phyloP scores from a whole-genome alignment of 2,888 invertebrate genomes.

The Chymomyza procnemis region DNA sequence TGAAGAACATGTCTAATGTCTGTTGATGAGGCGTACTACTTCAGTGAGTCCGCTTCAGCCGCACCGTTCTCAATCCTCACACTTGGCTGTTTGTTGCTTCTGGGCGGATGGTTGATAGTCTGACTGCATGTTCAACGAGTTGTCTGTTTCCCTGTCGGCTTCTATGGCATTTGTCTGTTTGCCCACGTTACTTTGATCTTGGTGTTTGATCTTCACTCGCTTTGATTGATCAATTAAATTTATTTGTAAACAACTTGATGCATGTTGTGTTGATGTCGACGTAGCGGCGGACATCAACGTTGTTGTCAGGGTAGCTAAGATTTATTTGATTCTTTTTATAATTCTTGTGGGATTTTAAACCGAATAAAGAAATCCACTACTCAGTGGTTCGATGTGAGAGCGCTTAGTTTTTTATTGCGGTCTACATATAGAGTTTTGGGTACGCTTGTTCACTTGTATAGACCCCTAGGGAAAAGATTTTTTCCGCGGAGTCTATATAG shows the following conservation, averaged over 20 bases:
- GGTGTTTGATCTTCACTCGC: constrained; percentile 74
- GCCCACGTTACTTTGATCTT: constrained; percentile 62
- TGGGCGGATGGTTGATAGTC: constrained; percentile 45
- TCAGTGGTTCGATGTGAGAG: not conserved
- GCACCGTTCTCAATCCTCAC: not conserved
- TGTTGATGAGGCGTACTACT: constrained; percentile 5
- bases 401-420: not conserved
- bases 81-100: constrained; percentile 12
- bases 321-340: constrained; percentile 19
- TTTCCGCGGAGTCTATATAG: too few species aligned
- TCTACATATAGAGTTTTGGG: too few species aligned
- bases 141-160: constrained; percentile 45
- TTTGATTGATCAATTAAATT: constrained; percentile 78
- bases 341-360: not conserved
- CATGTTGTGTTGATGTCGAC: constrained; percentile 10
- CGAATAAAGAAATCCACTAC: not conserved
- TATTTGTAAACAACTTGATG: constrained; percentile 75
- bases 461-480: too few species aligned
- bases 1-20: constrained; percentile 60
- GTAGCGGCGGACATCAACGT: not conserved
- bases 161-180: constrained; percentile 69
- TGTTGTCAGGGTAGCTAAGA: constrained; percentile 8
- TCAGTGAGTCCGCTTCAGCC: not conserved
- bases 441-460: too few species aligned
- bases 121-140: constrained; percentile 44